Percentiles rank a stretch among this genome's conserved stretches.
Evolutionary conservation across 2,888 invertebrate species (phyloP).

Genomic region (Clusia tigrina): DNA sequence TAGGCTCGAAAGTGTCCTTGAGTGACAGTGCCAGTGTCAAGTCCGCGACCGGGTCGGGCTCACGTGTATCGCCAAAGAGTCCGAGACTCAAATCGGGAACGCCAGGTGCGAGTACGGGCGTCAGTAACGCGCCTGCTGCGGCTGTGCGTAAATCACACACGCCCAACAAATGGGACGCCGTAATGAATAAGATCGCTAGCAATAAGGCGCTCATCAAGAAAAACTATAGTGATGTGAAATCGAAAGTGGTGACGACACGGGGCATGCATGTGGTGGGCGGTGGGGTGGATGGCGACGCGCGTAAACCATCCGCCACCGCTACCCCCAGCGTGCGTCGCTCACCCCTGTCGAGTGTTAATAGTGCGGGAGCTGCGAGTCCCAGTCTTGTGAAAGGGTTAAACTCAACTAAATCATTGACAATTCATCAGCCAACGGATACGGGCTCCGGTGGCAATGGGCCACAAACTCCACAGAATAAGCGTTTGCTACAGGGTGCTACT

Average conservation of each 20-base stretch:
- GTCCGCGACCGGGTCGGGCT: constrained; percentile 63
- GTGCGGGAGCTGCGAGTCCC: constrained; percentile 13
- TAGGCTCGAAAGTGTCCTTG: constrained; percentile 17
- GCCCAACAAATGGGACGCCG: constrained; percentile 77
- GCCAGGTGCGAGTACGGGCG: constrained; percentile 9
- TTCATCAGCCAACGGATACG: constrained; percentile 52
- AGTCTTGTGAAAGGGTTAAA: constrained; percentile 1
- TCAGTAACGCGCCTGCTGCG: constrained; percentile 2
- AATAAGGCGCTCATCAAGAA: constrained; percentile 70
- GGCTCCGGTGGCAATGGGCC: constrained; percentile 47
- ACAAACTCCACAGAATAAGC: constrained; percentile 43
- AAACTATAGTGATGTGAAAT: constrained; percentile 85
- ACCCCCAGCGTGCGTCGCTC: constrained; percentile 31
- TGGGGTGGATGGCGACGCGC: constrained; percentile 7
- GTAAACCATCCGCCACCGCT: background rate
- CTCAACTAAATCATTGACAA: constrained; percentile 5
- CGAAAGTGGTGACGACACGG: constrained; percentile 73
- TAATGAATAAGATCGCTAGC: constrained; percentile 82
- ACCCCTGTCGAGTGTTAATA: constrained; percentile 35
- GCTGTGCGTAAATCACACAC: constrained; percentile 50
- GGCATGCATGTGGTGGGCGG: constrained; percentile 30
- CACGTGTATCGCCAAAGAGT: constrained; percentile 20
- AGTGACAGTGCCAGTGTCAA: constrained; percentile 17
- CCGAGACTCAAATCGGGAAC: background rate
- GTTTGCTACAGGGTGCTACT: constrained; percentile 41